These are phyloP conservation scores for Oxytorus armatus DNA, from an alignment of 2,888 invertebrate species.

Conservation along the genomic window DNA sequence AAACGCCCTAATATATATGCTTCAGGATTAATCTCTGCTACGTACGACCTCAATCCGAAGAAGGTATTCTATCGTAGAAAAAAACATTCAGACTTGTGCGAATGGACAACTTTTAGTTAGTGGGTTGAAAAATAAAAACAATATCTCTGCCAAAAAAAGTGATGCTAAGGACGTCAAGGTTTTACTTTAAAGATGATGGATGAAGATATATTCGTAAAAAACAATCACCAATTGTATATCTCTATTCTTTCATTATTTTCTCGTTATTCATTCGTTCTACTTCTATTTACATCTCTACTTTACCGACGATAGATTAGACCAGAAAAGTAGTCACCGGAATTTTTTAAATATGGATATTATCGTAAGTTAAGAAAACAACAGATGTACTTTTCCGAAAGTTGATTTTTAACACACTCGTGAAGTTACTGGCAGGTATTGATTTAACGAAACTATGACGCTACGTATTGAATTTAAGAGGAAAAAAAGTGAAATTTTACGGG, in stretches of 20 bases:
- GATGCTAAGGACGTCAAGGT: slow-evolving; percentile 2
- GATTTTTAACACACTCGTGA: neutral
- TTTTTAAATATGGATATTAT: neutral
- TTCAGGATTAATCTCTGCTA: slow-evolving; percentile 38
- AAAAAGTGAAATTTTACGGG: slow-evolving; percentile 15
- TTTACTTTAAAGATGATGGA: slow-evolving; percentile 11
- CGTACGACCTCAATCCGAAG: slow-evolving; percentile 33
- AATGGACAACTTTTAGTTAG: slow-evolving; percentile 22
- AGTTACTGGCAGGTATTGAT: neutral
- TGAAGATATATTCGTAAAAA: neutral
- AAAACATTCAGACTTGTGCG: neutral
- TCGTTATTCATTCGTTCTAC: too few relatives aligned
- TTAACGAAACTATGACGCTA: neutral
- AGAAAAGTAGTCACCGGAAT: too few relatives aligned
- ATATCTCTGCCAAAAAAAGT: neutral
- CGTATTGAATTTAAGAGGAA: slow-evolving; percentile 11
- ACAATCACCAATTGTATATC: neutral
- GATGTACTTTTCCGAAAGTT: neutral
- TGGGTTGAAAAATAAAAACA: neutral
- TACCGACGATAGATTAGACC: too few relatives aligned
- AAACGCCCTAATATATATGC: too few relatives aligned
- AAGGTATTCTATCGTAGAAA: slow-evolving; percentile 22
- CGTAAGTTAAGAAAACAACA: too few relatives aligned
- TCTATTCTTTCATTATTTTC: neutral
- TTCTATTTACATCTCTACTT: too few relatives aligned